Conservation (phyloP, 2,888 invertebrate species). For the Timema cristinae region DNA sequence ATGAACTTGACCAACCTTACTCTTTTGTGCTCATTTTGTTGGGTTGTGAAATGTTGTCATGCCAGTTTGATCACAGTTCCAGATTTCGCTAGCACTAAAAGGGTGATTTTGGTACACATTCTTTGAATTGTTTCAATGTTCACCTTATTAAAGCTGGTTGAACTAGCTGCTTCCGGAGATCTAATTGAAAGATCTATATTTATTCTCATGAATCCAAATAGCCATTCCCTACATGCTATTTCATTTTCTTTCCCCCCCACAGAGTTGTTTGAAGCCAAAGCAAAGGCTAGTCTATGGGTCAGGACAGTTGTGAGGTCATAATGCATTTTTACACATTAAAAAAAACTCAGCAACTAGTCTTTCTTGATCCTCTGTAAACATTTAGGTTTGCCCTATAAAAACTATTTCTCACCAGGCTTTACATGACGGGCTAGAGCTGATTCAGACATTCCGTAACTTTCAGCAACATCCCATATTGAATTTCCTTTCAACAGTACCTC, state of each 20-base stretch:
- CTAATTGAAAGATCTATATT: background rate
- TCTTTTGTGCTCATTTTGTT: too few species aligned
- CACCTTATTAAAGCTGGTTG: background rate
- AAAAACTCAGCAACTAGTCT: background rate
- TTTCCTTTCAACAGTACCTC: background rate
- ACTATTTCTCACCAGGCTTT: background rate
- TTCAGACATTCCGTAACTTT: background rate
- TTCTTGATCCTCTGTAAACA: background rate
- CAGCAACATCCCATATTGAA: background rate
- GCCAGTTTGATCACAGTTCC: slow-evolving; percentile 6
- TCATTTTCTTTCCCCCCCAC: background rate
- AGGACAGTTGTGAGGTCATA: background rate
- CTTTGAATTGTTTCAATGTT: background rate
- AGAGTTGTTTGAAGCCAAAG: background rate
- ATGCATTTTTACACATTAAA: background rate
- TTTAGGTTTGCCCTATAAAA: slow-evolving; percentile 7
- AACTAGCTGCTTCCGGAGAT: slow-evolving; percentile 5
- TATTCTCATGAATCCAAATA: background rate
- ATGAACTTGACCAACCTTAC: background rate
- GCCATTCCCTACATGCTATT: background rate
- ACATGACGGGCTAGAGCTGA: background rate
- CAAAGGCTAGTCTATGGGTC: background rate
- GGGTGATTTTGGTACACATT: background rate
- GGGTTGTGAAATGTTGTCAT: background rate
- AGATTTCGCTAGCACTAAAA: background rate